These are phyloP conservation scores for Isichthys henryi DNA, from an alignment of 2,113 vertebrate genomes.

Conservation along the genomic window DNA sequence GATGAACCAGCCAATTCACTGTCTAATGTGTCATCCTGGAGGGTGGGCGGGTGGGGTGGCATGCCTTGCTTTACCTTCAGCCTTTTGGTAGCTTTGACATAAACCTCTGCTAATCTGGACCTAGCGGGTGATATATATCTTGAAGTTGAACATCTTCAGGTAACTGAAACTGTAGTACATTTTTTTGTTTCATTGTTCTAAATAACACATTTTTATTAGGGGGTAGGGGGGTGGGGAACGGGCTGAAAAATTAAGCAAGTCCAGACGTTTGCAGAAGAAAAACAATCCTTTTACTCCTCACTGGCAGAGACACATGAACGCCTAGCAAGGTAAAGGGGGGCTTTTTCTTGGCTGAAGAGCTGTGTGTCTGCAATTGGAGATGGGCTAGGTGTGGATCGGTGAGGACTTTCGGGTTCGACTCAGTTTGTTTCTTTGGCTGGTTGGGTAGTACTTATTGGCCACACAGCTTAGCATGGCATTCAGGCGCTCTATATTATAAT, in stretches of 20 bases:
- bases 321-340: neutral
- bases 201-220: neutral
- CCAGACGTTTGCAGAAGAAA: slow-evolving; percentile 6
- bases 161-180: neutral
- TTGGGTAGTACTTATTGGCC: neutral
- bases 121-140: neutral
- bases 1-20: neutral
- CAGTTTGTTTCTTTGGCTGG: neutral
- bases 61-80: neutral
- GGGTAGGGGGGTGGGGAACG: neutral
- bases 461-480: neutral
- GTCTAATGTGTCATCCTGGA: neutral
- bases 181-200: neutral
- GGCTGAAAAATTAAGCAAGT: neutral
- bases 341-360: neutral
- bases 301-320: neutral
- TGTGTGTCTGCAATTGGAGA: slow-evolving; percentile 4
- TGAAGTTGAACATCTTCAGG: neutral
- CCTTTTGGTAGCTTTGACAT: neutral
- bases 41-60: neutral
- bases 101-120: neutral
- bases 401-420: neutral
- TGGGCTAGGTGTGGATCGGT: slow-evolving; percentile 2
- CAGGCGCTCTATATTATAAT: neutral
- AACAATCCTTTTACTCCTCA: neutral